A percentile compares a stretch with the other conserved stretches of the same genome.
Evolutionary conservation across 2,888 invertebrate genomes (phyloP).

Genomic region (Blastobasis lacticolella): DNA sequence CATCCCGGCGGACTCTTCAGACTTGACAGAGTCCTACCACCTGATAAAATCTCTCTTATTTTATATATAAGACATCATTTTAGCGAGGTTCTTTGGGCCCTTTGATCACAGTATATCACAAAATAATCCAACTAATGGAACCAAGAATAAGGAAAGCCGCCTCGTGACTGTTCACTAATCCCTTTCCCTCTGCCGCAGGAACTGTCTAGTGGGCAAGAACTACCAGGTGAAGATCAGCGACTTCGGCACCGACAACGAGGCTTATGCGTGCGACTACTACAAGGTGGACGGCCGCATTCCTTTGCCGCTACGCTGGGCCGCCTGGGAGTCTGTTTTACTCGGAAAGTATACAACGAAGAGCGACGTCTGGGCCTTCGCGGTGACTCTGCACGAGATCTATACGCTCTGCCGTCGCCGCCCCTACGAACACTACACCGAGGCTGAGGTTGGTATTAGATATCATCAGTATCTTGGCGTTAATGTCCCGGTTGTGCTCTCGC

Average conservation of each 20-base stretch:
- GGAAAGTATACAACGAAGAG: conserved; percentile 91
- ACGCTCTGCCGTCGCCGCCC: conserved; percentile 85
- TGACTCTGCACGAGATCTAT: conserved; percentile 90
- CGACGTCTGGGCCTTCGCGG: conserved; percentile 94
- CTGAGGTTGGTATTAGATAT: conserved; percentile 69
- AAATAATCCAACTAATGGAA: no score
- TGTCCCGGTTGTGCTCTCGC: no score
- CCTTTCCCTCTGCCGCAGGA: conserved; percentile 59
- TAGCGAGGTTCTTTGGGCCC: no score
- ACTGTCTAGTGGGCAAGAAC: conserved; percentile 88
- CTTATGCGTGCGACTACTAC: conserved; percentile 87
- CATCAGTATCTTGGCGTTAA: no score
- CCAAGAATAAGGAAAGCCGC: conserved; percentile 14
- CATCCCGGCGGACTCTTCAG: no score
- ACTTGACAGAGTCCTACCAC: no score
- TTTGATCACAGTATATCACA: no score
- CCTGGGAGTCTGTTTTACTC: conserved; percentile 87
- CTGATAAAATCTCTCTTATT: no score
- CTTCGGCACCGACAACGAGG: conserved; percentile 88
- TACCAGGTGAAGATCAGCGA: conserved; percentile 89
- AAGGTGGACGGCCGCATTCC: conserved; percentile 83
- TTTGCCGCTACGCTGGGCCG: conserved; percentile 91
- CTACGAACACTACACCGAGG: conserved; percentile 83
- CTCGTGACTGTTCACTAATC: no score
- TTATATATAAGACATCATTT: no score